Percentiles rank a stretch among this genome's conserved stretches.
Evolutionary conservation across 2,888 invertebrate genomes (phyloP).

Genomic region (Galeopsomyia nigrocyanea): DNA sequence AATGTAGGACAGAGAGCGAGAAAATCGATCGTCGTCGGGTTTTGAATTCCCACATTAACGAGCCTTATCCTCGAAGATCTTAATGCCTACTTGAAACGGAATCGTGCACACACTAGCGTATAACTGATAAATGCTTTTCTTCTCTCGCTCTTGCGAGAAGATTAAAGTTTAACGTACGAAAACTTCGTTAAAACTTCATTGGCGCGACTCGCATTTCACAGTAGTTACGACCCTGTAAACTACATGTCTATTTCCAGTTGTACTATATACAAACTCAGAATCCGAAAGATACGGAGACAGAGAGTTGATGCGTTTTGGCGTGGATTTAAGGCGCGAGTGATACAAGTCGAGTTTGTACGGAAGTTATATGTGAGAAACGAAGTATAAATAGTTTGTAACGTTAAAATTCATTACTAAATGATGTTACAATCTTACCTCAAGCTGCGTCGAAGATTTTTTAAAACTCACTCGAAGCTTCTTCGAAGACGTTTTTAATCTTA

Average conservation of each 20-base stretch:
- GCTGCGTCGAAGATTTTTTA: too few species aligned
- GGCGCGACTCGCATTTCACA: neutral
- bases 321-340: too few species aligned
- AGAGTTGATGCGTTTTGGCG: neutral
- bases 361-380: too few species aligned
- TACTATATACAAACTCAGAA: neutral
- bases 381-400: too few species aligned
- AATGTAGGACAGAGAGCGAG: conserved; percentile 22
- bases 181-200: conserved; percentile 12
- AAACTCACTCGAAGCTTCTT: too few species aligned
- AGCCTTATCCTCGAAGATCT: conserved; percentile 30
- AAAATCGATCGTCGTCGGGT: conserved; percentile 28
- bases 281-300: neutral
- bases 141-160: neutral
- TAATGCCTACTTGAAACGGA: conserved; percentile 27
- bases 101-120: conserved; percentile 1
- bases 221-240: neutral
- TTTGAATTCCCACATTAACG: conserved; percentile 35
- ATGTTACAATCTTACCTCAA: too few species aligned
- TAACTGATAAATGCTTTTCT: too few species aligned
- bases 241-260: conserved; percentile 2
- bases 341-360: too few species aligned
- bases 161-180: conserved; percentile 18
- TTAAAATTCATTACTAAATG: too few species aligned
- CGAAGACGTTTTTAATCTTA: too few species aligned